Base-by-base conservation (phyloP, 2,113 vertebrate species). In the Potamarius usumacintae region DNA sequence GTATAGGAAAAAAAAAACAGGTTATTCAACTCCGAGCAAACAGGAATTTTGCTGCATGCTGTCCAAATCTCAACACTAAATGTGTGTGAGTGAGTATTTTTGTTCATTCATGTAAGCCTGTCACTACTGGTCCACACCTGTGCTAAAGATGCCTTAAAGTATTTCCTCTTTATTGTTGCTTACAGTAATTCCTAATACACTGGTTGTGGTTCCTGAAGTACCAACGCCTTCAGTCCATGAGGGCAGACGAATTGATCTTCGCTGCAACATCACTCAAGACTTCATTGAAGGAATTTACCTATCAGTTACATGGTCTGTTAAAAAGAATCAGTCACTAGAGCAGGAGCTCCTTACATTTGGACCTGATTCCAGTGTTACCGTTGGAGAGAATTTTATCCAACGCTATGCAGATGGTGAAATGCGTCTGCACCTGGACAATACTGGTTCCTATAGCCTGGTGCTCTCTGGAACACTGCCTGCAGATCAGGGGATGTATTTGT, bases 231-330 rank as follows among this genome's bases (percentile, higher is more conserved):
- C 91, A 10, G 89, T 97, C n/a, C 93, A 93, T 0, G 97, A 98
- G 67, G 97, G 97, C 0, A 95, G 96, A 72, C 94, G 96, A 27
- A 92, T 99, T 81, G 94, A 95, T n/a, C 93, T 99, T 18, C 94
- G 91, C 89, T 99, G 97, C 91, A 94, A 93, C 0, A 95, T 96
- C 0, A 78, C 91, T 11, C 95, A 94, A 4, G 65, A 91, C 8
- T 95, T 96, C 0, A 91, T 89, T 0, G 93, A 95, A 82, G 95
- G 97, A 90, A 97, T 97, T 22, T 97, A 97, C 92, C 93, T 98
- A 65, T 97, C 98, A 0, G 92, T 99, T 71, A 95, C 93, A 85
- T 99, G 98, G 97, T 96, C 96, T 50, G 71, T 97, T 65, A 93
- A 89, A 87, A 96, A 88, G 0, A 94, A 92, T 0, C 57, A 85